A percentile compares a stretch with the other conserved stretches of the same genome.
Evolutionary conservation across 2,888 invertebrate genomes (phyloP).

Genomic region (Teinopalpus imperialis): DNA sequence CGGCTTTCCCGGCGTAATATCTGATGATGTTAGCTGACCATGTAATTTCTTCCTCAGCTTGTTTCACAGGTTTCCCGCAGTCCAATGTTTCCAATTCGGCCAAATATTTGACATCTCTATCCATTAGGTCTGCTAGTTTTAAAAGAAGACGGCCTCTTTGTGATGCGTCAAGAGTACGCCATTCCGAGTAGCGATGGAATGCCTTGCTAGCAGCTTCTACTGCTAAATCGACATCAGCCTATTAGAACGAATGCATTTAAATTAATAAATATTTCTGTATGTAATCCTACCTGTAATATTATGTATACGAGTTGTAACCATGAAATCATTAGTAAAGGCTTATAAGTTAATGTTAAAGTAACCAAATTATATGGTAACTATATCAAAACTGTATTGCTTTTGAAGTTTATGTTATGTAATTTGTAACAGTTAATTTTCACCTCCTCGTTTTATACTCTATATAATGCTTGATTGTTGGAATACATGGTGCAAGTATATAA

Average conservation of each 20-base stretch:
- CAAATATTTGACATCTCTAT: slow-evolving; percentile 86
- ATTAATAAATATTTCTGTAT: no score
- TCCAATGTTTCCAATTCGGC: slow-evolving; percentile 95
- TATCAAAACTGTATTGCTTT: no score
- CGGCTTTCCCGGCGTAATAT: slow-evolving; percentile 95
- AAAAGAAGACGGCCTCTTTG: slow-evolving; percentile 87
- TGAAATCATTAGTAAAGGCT: no score
- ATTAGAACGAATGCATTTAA: slow-evolving; percentile 2
- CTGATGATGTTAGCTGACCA: slow-evolving; percentile 84
- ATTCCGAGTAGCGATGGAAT: slow-evolving; percentile 87
- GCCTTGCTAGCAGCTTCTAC: slow-evolving; percentile 90
- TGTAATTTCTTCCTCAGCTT: slow-evolving; percentile 85
- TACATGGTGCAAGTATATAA: no score
- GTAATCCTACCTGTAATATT: no score
- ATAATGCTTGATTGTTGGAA: no score
- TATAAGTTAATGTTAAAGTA: no score
- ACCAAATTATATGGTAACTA: no score
- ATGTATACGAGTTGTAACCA: no score
- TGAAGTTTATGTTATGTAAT: no score
- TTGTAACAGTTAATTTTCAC: no score
- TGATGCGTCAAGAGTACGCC: slow-evolving; percentile 91
- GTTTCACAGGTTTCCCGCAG: slow-evolving; percentile 93
- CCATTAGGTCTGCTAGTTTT: slow-evolving; percentile 88
- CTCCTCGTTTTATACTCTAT: no score
- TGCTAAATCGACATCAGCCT: slow-evolving; percentile 91